A percentile compares a stretch with the other conserved stretches of the same genome.
Conservation (phyloP, 2,797 vertebrate genomes). For the Enteromius trimaculatus region DNA sequence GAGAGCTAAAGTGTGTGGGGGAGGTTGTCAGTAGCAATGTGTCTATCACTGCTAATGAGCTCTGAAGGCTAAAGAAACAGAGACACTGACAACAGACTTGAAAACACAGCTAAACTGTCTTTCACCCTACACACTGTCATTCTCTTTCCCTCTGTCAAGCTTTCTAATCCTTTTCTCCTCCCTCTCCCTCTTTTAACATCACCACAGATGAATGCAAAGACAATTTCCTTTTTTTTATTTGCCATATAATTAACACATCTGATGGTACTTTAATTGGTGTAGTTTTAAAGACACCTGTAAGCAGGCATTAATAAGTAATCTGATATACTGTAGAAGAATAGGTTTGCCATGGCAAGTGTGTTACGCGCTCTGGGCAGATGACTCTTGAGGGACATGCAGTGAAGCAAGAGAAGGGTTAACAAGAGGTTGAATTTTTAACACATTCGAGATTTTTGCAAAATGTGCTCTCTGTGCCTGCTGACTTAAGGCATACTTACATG, state of each 20-base stretch:
- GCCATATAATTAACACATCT: constrained; percentile 2
- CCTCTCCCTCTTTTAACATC: constrained; percentile 43
- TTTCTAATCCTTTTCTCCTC: constrained; percentile 57
- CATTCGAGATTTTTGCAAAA: too few species aligned
- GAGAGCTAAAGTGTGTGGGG: constrained; percentile 55
- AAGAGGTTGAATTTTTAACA: not conserved
- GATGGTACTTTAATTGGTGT: not conserved
- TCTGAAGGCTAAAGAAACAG: constrained; percentile 78
- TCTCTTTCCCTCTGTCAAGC: constrained; percentile 53
- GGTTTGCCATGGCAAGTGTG: constrained; percentile 2
- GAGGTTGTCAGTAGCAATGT: constrained; percentile 73
- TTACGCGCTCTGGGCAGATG: constrained; percentile 1
- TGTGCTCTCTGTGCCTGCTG: too few species aligned
- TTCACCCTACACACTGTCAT: constrained; percentile 61
- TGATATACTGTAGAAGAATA: constrained; percentile 1
- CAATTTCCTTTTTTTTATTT: constrained; percentile 11
- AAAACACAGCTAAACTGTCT: constrained; percentile 64
- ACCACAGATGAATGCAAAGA: constrained; percentile 26
- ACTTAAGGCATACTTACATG: too few species aligned
- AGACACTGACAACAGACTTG: constrained; percentile 71
- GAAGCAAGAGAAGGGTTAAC: constrained; percentile 43
- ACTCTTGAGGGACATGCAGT: constrained; percentile 42
- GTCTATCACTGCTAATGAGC: constrained; percentile 78
- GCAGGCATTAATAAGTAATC: not conserved
- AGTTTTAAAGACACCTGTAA: not conserved